These are phyloP conservation scores for Oxygymnocypris stewartii DNA, from an alignment of 2,113 vertebrate species.

Conservation along the genomic window DNA sequence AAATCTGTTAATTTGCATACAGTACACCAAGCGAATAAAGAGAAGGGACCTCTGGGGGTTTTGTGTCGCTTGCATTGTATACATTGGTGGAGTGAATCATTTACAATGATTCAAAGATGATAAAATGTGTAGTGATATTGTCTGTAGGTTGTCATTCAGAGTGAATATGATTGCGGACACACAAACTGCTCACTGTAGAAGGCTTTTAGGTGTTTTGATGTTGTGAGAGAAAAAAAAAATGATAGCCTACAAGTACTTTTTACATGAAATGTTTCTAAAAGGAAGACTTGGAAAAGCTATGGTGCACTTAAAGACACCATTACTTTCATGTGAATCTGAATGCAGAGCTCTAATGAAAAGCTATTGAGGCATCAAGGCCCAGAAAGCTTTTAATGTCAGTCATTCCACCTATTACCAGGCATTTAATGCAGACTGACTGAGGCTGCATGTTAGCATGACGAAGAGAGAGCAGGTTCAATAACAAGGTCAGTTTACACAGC, in stretches of 20 bases:
- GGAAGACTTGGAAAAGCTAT: slow-evolving; percentile 15
- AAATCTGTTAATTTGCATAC: slow-evolving; percentile 66
- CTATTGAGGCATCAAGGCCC: slow-evolving; percentile 55
- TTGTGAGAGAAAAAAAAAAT: not conserved
- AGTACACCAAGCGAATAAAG: slow-evolving; percentile 46
- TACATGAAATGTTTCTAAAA: not conserved
- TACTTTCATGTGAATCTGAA: too few relatives aligned
- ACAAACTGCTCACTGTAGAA: not conserved
- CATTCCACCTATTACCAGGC: slow-evolving; percentile 63
- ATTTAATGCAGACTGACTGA: slow-evolving; percentile 62
- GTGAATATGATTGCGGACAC: not conserved
- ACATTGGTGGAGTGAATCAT: not conserved
- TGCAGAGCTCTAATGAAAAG: slow-evolving; percentile 59
- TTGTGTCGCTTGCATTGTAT: not conserved
- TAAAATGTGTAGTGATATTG: not conserved
- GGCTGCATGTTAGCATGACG: slow-evolving; percentile 55
- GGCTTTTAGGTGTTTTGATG: not conserved
- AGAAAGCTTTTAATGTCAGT: slow-evolving; percentile 64
- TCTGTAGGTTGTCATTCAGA: not conserved
- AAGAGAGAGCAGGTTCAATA: slow-evolving; percentile 51
- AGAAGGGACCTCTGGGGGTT: slow-evolving; percentile 19
- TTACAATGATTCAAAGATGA: not conserved
- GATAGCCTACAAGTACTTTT: not conserved
- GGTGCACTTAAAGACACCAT: slow-evolving; percentile 31
- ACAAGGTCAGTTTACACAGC: slow-evolving; percentile 56